A percentile compares a stretch with the other conserved stretches of the same genome.
Conservation (phyloP, 1,140 invertebrate genomes). For the Apis cerana region DNA sequence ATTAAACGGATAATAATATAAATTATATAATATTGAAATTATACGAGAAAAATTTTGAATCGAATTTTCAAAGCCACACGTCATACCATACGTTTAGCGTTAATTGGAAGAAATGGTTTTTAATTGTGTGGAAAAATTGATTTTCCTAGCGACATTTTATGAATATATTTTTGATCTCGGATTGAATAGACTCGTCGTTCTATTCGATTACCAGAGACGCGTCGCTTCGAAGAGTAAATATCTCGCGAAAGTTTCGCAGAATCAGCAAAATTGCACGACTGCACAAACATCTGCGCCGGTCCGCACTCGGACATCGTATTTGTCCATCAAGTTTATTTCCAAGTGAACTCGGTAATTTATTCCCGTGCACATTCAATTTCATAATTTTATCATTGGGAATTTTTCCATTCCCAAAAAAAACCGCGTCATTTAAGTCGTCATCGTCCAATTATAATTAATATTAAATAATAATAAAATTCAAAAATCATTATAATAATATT, state of each 20-base stretch:
- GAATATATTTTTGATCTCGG: background rate
- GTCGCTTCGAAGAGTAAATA: slow-evolving; percentile 11
- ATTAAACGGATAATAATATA: no score
- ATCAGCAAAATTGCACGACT: slow-evolving; percentile 37
- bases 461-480: background rate
- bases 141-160: background rate
- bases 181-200: slow-evolving; percentile 5
- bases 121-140: background rate
- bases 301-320: slow-evolving; percentile 35
- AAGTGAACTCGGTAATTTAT: slow-evolving; percentile 47
- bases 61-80: no score
- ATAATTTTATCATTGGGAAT: background rate
- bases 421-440: background rate
- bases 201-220: slow-evolving; percentile 19
- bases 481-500: no score
- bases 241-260: slow-evolving; percentile 27
- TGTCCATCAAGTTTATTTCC: slow-evolving; percentile 51
- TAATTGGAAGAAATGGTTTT: background rate
- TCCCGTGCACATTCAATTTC: slow-evolving; percentile 33
- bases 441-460: no score
- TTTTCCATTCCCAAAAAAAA: background rate
- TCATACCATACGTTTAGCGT: background rate
- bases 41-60: no score
- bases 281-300: slow-evolving; percentile 39
- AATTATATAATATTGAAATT: no score